These are phyloP conservation scores for Philereme transversata DNA, from an alignment of 2,888 invertebrate species.

Conservation along the genomic window DNA sequence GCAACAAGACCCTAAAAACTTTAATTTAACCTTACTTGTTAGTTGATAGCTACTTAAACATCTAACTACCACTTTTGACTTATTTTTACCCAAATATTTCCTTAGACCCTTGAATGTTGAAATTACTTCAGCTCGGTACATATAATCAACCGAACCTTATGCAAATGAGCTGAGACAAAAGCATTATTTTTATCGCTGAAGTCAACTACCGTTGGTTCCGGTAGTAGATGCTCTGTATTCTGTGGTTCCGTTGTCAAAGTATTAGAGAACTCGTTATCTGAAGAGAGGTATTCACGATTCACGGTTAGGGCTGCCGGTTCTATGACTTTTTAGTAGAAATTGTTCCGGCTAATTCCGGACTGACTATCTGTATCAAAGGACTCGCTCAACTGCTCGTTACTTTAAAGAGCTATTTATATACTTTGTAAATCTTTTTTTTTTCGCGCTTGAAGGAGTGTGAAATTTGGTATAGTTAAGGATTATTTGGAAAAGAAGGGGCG, in stretches of 20 bases:
- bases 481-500: too few relatives aligned
- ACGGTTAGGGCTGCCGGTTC: slow-evolving; percentile 22
- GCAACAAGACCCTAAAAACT: neutral
- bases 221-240: slow-evolving; percentile 26
- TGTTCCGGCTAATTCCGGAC: neutral
- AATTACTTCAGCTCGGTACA: slow-evolving; percentile 27
- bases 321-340: neutral
- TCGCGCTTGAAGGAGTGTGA: too few relatives aligned
- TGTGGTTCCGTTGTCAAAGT: slow-evolving; percentile 50
- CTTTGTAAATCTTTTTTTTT: too few relatives aligned
- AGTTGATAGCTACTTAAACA: neutral
- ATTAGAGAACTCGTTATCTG: slow-evolving; percentile 54
- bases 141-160: slow-evolving; percentile 29
- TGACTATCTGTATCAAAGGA: too few relatives aligned
- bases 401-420: too few relatives aligned
- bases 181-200: slow-evolving; percentile 38
- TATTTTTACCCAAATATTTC: slow-evolving; percentile 13
- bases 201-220: slow-evolving; percentile 32
- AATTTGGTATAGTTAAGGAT: too few relatives aligned
- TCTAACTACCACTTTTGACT: neutral
- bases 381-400: too few relatives aligned
- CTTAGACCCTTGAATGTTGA: slow-evolving; percentile 1
- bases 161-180: slow-evolving; percentile 36
- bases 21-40: neutral
- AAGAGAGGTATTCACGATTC: slow-evolving; percentile 38